Conservation (phyloP, 2,113 vertebrate species). For the Strix uralensis region DNA sequence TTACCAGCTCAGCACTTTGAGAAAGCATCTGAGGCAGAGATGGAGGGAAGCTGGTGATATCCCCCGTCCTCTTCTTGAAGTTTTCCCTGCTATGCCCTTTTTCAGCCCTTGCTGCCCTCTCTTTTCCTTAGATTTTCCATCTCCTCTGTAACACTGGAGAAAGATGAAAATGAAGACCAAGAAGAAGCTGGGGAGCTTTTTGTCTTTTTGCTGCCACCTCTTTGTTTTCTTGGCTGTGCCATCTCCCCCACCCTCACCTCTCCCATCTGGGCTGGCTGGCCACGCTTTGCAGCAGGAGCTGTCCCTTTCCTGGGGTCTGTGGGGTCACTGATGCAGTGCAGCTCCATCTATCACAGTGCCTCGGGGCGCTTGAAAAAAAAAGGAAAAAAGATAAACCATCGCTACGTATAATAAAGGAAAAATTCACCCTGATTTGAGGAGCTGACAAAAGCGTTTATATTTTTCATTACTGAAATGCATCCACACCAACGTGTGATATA, state of each 20-base stretch:
- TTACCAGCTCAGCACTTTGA: background rate
- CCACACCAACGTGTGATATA: accelerated
- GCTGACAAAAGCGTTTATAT: background rate
- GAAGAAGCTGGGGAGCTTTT: background rate
- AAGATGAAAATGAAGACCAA: background rate
- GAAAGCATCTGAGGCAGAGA: background rate
- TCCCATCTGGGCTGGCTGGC: background rate
- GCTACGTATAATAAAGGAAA: background rate
- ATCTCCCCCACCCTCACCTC: background rate
- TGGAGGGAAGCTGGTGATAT: background rate
- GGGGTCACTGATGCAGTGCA: background rate
- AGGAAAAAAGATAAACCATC: background rate
- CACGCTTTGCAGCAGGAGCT: background rate
- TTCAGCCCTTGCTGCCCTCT: background rate
- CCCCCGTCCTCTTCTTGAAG: background rate
- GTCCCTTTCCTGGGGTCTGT: background rate
- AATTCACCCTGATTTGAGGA: background rate
- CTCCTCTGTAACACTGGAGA: background rate
- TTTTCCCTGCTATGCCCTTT: background rate
- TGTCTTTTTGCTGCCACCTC: background rate
- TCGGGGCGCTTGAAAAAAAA: background rate
- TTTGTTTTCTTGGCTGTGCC: background rate
- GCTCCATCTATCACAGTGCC: background rate
- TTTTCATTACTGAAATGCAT: background rate
- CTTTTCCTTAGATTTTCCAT: background rate